Percentiles rank a stretch among this genome's conserved stretches.
Evolutionary conservation across 30 jellyfish, hydroid and myxozoan species (phyloP).

Genomic region (Hydra vulgaris): DNA sequence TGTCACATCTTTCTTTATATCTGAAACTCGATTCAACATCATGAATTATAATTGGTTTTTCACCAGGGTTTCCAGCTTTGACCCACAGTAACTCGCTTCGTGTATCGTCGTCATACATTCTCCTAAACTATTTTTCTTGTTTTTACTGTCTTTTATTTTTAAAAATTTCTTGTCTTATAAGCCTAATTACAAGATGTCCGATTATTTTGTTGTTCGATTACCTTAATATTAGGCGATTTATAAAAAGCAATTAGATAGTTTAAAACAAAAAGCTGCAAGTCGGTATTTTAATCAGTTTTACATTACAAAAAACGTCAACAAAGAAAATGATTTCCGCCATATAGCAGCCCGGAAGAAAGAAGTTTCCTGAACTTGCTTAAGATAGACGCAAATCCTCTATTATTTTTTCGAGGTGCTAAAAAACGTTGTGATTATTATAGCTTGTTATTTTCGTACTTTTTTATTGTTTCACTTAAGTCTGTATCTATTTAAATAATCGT

Average conservation of each 20-base stretch:
- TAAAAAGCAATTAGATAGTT: neutral
- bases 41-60: conserved; percentile 28
- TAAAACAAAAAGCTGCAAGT: neutral
- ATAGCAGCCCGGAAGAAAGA: neutral
- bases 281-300: neutral
- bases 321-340: neutral
- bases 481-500: too few species aligned
- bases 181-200: neutral
- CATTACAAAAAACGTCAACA: neutral
- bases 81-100: conserved; percentile 26
- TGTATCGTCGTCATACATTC: conserved; percentile 18
- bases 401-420: neutral
- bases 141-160: neutral
- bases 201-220: neutral
- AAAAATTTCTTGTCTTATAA: neutral
- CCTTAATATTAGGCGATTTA: neutral
- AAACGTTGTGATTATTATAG: neutral
- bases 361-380: neutral
- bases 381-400: neutral
- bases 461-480: too few species aligned
- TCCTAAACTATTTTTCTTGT: neutral
- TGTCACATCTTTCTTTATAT: neutral
- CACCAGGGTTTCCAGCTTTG: conserved; percentile 44
- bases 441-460: too few species aligned
- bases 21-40: conserved; percentile 10